Conservation (phyloP, 2,113 vertebrate genomes). For the Oceanodroma tethys region DNA sequence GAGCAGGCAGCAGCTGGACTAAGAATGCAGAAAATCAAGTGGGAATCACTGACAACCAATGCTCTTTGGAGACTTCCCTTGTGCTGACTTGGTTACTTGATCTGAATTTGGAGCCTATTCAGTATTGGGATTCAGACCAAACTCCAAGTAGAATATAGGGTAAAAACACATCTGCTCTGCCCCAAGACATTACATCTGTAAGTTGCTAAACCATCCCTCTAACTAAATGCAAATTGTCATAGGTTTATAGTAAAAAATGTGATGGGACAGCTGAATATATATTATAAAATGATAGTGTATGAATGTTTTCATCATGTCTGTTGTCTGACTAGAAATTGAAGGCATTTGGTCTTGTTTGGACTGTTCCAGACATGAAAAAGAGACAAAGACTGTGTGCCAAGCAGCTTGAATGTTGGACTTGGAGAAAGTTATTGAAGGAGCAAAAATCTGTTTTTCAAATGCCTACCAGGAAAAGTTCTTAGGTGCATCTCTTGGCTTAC, state of each 20-base stretch:
- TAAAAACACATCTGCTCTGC: neutral
- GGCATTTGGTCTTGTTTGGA: neutral
- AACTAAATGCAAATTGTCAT: neutral
- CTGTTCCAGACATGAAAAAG: neutral
- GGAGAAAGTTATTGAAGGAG: neutral
- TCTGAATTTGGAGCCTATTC: neutral
- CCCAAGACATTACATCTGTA: neutral
- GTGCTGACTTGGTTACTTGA: neutral
- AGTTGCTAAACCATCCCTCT: neutral
- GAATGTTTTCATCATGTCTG: neutral
- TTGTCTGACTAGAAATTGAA: conserved; percentile 15
- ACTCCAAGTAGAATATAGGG: neutral
- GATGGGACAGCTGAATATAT: neutral
- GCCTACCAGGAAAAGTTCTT: neutral
- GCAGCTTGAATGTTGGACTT: neutral
- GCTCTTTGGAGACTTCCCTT: neutral
- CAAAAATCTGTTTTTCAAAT: neutral
- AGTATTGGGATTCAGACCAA: neutral
- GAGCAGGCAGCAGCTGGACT: neutral
- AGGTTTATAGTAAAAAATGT: neutral
- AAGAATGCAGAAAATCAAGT: neutral
- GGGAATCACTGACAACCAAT: neutral
- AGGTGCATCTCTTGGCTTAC: neutral
- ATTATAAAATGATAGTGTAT: neutral
- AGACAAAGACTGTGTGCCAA: neutral